Evolutionary conservation across 2,888 invertebrate species (phyloP), one percentile per base, ranked within the genome.

Genomic region (Smittia sp.): DNA sequence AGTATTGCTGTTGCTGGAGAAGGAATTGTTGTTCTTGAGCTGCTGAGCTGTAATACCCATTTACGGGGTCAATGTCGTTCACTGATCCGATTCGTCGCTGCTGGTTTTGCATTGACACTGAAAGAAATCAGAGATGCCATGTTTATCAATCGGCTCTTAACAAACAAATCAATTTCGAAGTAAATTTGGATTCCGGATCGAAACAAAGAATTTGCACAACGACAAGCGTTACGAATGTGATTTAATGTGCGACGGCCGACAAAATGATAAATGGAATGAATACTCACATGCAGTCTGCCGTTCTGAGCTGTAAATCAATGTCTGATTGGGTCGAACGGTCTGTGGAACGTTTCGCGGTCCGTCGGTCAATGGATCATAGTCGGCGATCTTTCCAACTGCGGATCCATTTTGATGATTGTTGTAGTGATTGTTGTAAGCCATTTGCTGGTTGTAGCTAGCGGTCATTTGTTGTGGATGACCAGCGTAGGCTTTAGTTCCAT

Each of bases 61-160:
- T 96, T 73, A 97, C 87, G 1, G 98, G 98, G 83, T 98, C 98
- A 80, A 98, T 91, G 81, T 97, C 96, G 32, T 93, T 90, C 76
- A 97, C 92, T n/a, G 94, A 93, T 1, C 95, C 95, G 79, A 95
- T 91, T 79, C 89, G 87, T 76, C 91, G 84, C 73, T 83, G 65
- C 73, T 83, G 22, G 22, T 58, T 58, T 13, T 58, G 58, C 58
- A 58, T 58, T 13, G 58, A 58, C 18, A 58, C 58, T 58, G 11
- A 6, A 38, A 38, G n/a, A n/a, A n/a, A n/a, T n/a, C n/a, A n/a
- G n/a, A n/a, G n/a, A n/a, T n/a, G n/a, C n/a, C n/a, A n/a, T n/a
- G n/a, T n/a, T n/a, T n/a, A n/a, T n/a, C 15, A 46, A 46, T 46
- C 15, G 15, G 58, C 6, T 20, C 11, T 9, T 32, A 32, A 32